Evolutionary conservation across 1,140 invertebrate species (phyloP).

Genomic region (Rhynchophorus ferrugineus): DNA sequence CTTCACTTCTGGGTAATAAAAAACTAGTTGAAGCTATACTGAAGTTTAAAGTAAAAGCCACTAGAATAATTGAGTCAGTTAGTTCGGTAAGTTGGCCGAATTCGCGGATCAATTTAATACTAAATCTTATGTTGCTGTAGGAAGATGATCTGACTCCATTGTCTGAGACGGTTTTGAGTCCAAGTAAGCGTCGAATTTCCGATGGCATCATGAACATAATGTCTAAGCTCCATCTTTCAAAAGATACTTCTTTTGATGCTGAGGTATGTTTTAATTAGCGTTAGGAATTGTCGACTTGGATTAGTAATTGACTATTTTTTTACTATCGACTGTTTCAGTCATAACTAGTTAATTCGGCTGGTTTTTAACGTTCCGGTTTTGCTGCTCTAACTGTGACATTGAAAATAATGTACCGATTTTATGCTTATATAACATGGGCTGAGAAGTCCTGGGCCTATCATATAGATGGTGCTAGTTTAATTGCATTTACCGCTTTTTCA

Average conservation of each 20-base stretch:
- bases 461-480: no score
- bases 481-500: no score
- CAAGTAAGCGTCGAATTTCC: constrained; percentile 69
- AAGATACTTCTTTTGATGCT: constrained; percentile 42
- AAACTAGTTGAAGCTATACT: constrained; percentile 73
- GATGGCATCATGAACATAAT: constrained; percentile 82
- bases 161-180: constrained; percentile 44
- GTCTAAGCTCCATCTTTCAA: constrained; percentile 63
- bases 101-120: not conserved
- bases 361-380: no score
- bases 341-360: no score
- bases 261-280: constrained; percentile 12
- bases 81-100: constrained; percentile 17
- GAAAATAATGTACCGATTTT: no score
- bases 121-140: constrained; percentile 15
- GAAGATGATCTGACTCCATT: constrained; percentile 39
- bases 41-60: constrained; percentile 62
- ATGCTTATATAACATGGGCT: no score
- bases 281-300: no score
- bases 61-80: constrained; percentile 41
- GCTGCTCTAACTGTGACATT: no score
- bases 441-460: no score
- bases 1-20: constrained; percentile 74
- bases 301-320: no score
- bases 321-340: no score